Base-by-base conservation (phyloP, 2,113 vertebrate genomes). In the Sinocyclocheilus rhinocerous region DNA sequence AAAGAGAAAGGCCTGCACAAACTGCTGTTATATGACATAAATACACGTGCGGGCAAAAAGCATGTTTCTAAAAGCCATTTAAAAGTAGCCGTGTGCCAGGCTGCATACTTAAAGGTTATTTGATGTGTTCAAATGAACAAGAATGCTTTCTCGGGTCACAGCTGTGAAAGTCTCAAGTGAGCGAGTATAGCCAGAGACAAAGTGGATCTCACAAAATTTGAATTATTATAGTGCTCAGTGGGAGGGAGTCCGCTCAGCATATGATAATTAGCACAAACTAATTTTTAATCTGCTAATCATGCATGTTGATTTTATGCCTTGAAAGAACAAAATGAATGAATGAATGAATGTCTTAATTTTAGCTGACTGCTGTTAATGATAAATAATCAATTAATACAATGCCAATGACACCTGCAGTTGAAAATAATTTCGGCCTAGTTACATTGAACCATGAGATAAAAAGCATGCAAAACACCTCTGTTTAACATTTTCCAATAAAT, bases 111-210 rank as follows among this genome's bases (percentile, higher is more conserved):
- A 42, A 45, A 45, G 20, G 39, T 42, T n/a, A 8, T 36, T 9
- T 72, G 70, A 0, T 0, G 70, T 6, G n/a, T 42, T 73, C 10
- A n/a, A 39, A 22, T 42, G 36, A 73, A 42, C 39, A 73, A 20
- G 20, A 42, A 42, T n/a, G 70, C 70, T 73, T 73, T 73, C 36
- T n/a, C 36, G n/a, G 70, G 70, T 73, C 70, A 72, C 33, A 70
- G 36, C 36, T 72, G 36, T 42, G 24, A 24, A 48, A 76, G 73
- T 48, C 73, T 50, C 42, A 26, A 48, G 73, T 16, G 42, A 48
- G 42, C n/a, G 5, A 50, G 42, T 8, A 76, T 13, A 50, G n/a
- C 42, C 42, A 50, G n/a, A 76, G n/a, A 24, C 73, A 76, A 76
- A 48, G 42, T 48, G 24, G 73, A 50, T 76, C 73, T 26, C 42